These are phyloP conservation scores for Mus caroli DNA, from an alignment of 2,797 vertebrate genomes.

Conservation along the genomic window DNA sequence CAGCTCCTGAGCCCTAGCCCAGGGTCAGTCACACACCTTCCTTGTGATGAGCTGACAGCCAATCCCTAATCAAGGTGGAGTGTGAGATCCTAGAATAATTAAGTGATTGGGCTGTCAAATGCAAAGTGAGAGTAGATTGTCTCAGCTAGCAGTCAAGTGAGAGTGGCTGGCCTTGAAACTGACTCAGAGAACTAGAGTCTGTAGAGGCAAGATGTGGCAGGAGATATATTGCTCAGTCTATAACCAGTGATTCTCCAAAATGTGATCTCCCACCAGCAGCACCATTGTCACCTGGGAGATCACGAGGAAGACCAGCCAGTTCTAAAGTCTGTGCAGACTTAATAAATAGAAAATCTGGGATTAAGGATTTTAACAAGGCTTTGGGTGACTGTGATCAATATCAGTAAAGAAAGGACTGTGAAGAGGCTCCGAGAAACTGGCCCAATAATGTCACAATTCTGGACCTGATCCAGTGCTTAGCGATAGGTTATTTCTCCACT, in stretches of 20 bases:
- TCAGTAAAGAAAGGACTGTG: not conserved
- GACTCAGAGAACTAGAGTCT: not conserved
- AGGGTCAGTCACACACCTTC: not conserved
- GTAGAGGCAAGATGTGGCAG: not conserved
- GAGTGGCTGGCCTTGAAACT: not conserved
- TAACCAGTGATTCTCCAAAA: not conserved
- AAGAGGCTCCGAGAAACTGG: not conserved
- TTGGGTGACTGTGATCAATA: not conserved
- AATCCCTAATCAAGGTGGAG: not conserved
- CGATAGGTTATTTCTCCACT: too few species aligned
- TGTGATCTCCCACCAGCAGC: not conserved
- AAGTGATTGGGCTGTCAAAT: not conserved
- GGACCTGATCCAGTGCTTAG: not conserved
- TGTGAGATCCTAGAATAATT: not conserved
- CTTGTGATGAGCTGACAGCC: not conserved
- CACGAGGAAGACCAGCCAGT: not conserved
- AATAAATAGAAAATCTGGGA: not conserved
- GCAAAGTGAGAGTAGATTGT: not conserved
- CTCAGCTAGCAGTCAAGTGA: not conserved
- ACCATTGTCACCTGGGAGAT: not conserved
- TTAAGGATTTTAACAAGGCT: not conserved
- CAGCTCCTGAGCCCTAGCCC: not conserved
- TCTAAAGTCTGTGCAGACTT: not conserved
- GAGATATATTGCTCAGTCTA: not conserved
- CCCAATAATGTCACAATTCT: not conserved